phyloP scores from a whole-genome alignment of 2,797 vertebrate genomes.

The Pyrocephalus nanus region DNA sequence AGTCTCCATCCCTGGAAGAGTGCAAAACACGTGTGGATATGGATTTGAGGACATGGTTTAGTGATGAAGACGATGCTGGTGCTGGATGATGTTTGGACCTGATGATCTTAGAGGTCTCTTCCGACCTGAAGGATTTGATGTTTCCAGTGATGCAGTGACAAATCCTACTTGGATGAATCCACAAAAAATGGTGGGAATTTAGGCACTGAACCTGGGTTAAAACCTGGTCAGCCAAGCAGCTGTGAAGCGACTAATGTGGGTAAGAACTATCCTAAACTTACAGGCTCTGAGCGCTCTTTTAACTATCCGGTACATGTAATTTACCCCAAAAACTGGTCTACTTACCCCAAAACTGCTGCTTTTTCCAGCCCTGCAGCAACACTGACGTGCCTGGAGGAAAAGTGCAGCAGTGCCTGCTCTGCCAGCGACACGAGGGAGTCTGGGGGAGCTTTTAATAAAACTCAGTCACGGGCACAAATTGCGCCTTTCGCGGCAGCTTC shows the following conservation, averaged over 20 bases:
- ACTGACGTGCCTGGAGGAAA: neutral
- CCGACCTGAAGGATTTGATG: accelerated
- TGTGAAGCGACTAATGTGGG: neutral
- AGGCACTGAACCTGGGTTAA: neutral
- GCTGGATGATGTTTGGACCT: neutral
- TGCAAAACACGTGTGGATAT: neutral
- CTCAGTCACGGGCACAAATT: neutral
- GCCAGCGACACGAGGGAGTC: neutral
- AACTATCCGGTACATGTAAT: neutral
- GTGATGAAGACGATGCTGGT: neutral
- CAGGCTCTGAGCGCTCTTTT: neutral
- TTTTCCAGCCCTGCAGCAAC: neutral
- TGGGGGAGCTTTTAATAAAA: neutral
- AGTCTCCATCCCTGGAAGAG: neutral
- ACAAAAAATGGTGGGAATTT: neutral
- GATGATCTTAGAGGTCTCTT: neutral
- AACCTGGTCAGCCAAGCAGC: neutral
- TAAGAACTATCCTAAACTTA: neutral
- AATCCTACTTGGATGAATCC: neutral
- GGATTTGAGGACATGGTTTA: neutral
- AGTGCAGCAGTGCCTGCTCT: neutral
- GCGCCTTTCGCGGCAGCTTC: neutral
- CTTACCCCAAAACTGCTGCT: neutral
- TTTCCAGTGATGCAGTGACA: accelerated
- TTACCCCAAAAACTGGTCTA: neutral